These are phyloP conservation scores for Eidolon dupreanum DNA, from an alignment of 2,797 vertebrate genomes.

Conservation along the genomic window DNA sequence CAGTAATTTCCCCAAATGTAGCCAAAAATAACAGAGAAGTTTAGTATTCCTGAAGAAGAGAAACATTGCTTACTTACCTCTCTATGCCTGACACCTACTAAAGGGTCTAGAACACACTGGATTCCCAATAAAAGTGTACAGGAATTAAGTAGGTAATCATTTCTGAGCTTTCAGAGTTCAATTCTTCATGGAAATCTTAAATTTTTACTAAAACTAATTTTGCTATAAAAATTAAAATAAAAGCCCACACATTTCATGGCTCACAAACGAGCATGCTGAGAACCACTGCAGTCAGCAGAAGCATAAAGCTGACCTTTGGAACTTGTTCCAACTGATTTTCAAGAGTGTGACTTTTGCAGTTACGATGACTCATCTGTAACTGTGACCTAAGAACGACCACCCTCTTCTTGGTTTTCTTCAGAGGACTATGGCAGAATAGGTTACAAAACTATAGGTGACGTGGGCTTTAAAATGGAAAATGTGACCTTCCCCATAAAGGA, in stretches of 20 bases:
- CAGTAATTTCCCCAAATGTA: neutral
- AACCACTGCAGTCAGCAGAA: neutral
- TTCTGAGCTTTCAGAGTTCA: neutral
- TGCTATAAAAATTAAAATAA: neutral
- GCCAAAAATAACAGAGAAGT: neutral
- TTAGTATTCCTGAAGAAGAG: neutral
- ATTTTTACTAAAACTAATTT: neutral
- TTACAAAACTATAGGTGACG: neutral
- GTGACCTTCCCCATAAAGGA: neutral
- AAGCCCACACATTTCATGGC: neutral
- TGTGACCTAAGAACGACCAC: neutral
- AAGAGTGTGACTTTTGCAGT: neutral
- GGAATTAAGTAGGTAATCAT: neutral
- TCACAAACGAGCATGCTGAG: neutral
- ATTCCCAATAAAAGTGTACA: neutral
- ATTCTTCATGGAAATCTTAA: neutral
- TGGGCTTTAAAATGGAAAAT: neutral
- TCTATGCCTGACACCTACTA: neutral
- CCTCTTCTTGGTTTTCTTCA: neutral
- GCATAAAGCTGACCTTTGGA: neutral
- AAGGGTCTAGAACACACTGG: neutral
- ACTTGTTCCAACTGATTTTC: neutral
- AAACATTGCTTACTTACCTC: neutral
- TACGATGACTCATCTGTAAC: neutral
- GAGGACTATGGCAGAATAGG: neutral